Conservation (phyloP, 2,797 vertebrate genomes). For the Hoplostethus mediterraneus region DNA sequence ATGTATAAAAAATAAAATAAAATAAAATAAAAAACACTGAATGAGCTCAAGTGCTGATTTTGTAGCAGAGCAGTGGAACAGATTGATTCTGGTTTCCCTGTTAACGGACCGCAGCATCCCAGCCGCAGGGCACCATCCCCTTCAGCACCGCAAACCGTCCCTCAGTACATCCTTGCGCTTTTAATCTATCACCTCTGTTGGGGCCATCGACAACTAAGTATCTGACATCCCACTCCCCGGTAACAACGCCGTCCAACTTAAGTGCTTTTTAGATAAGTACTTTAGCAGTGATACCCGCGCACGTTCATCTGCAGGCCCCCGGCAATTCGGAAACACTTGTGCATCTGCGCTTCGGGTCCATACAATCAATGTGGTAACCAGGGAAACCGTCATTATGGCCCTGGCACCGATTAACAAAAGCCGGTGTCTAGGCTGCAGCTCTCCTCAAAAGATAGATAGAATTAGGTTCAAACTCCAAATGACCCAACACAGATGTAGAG, state of each 20-base stretch:
- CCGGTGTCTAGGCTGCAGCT: not conserved
- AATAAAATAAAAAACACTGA: not conserved
- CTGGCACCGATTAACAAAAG: constrained; percentile 1
- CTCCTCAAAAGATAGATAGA: not conserved
- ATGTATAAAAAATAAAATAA: not conserved
- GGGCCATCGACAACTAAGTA: not conserved
- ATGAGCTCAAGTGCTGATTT: constrained; percentile 25
- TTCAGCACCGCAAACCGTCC: constrained; percentile 35
- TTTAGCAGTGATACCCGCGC: not conserved
- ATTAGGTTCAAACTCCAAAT: not conserved
- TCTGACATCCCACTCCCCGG: not conserved
- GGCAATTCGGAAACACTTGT: constrained; percentile 13
- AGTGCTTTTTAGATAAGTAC: not conserved
- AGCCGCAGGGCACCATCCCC: constrained; percentile 41
- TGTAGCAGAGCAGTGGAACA: constrained; percentile 42
- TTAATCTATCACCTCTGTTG: constrained; percentile 13
- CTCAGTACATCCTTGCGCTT: constrained; percentile 21
- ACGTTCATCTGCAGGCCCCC: not conserved
- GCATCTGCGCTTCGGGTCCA: constrained; percentile 31
- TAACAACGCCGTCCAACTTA: no score
- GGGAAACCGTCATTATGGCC: constrained; percentile 47
- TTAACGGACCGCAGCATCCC: constrained; percentile 45
- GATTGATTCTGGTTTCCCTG: constrained; percentile 61
- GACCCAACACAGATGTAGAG: constrained; percentile 7
- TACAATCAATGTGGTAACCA: constrained; percentile 62